A percentile compares a stretch with the other conserved stretches of the same genome.
phyloP scores from a whole-genome alignment of 2,113 vertebrate species.

The Phainopepla nitens region DNA sequence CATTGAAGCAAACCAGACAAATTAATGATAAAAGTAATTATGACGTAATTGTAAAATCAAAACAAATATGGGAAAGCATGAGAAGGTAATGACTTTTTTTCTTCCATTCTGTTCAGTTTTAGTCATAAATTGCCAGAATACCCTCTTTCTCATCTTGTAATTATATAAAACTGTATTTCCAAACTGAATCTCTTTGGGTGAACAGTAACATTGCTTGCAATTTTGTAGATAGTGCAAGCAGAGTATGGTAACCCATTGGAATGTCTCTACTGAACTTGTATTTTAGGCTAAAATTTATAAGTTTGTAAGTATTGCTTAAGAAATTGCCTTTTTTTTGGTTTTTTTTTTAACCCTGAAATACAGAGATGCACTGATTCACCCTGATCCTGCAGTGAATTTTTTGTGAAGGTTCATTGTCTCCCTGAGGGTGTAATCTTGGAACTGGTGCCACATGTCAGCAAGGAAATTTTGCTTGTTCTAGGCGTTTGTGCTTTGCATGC shows the following conservation, averaged over 20 bases:
- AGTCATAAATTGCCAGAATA: background rate
- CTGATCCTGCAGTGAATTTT: background rate
- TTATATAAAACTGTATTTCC: background rate
- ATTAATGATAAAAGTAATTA: constrained; percentile 84
- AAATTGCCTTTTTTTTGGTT: background rate
- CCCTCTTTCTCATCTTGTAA: background rate
- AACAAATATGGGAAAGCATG: constrained; percentile 87
- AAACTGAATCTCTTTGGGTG: background rate
- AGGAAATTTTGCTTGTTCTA: background rate
- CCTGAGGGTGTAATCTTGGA: background rate
- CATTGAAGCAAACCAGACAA: constrained; percentile 82
- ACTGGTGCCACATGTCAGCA: background rate
- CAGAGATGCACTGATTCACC: background rate
- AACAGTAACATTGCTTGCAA: background rate
- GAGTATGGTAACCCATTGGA: background rate
- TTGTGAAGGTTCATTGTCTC: background rate
- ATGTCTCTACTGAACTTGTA: background rate
- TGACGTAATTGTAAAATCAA: constrained; percentile 81
- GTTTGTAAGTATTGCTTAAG: background rate
- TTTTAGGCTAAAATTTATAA: background rate
- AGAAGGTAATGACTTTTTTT: constrained; percentile 71
- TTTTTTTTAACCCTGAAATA: background rate
- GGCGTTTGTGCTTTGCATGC: background rate
- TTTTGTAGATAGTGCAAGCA: background rate
- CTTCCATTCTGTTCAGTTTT: background rate